Evolutionary conservation across 2,113 vertebrate species (phyloP), one percentile per base, ranked within the genome.

Genomic region (Vireo altiloquus): DNA sequence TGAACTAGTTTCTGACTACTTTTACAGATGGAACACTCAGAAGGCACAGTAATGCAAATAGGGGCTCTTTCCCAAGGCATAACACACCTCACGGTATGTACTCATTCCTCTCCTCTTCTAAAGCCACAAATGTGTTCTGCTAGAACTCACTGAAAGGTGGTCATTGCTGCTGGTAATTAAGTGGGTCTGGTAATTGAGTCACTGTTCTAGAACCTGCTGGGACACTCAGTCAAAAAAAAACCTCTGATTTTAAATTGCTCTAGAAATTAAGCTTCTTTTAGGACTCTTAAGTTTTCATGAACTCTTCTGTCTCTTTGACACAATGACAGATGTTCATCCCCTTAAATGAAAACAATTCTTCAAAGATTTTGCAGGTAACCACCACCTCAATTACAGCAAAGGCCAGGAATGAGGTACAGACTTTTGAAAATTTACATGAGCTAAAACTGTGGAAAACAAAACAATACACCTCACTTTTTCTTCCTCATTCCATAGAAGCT

Each of bases 41-140:
- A 99, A 98, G 98, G 98, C 86, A 97, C 98, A 75, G 98, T 98
- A 94, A 97, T 98, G 94, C 98, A 99, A 97, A 99, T 99, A 97
- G 98, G 99, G 96, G 98, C 98, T 85, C 98, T 99, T 87, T 99
- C 99, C 96, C 98, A 99, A 97, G 98, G 98, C 97, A 99, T 99
- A 97, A 99, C 97, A 97, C 98, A 98, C 89, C 99, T 99, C 70
- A 99, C 99, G 97, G 99, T 99, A 98, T 56, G 99, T 98, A 96
- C 42, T 30, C 4, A 10, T 47, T 68, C 77, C 31, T 22, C 68
- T 78, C 46, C n/a, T 42, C 8, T 15, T 81, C 65, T 31, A 13
- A 79, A 94, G n/a, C 68, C 88, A 79, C 56, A 60, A 57, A 37
- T 15, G 18, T 70, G 4, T 66, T 85, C 70, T 90, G 59, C 66